Evolutionary conservation across 2,113 vertebrate species (phyloP), one percentile per base, ranked within the genome.

Genomic region (Rhabdomys dilectus): DNA sequence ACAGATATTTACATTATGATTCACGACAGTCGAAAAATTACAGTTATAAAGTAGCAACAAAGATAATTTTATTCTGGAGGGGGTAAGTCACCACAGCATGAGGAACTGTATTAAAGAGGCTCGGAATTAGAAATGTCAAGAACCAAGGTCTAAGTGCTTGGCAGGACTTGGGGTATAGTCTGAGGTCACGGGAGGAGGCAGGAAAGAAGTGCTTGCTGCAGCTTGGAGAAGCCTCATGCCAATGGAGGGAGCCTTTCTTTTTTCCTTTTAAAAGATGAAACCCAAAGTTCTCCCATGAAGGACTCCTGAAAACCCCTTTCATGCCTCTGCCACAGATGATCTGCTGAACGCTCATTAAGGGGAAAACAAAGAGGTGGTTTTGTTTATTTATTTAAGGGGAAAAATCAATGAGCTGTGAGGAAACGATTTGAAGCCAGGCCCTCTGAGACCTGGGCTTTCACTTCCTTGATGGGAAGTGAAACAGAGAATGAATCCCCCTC

Each of bases 401-500:
- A 98, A 98, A 98, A 97, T 97, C 98, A 98, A 98, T 97, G 97
- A 98, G 89, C 97, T 98, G 97, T 98, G 97, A 98, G 97, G 95
- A 97, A 96, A 96, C 94, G 97, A 98, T 98, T 97, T 98, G 98
- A 98, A 97, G 98, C 97, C 98, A 98, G 97, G 97, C 94, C 97
- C 89, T 98, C 94, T 2, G 9, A 98, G 97, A 98, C 96, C 97
- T 98, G 94, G 97, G 84, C 98, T 99, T 99, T 99, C 98, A 98
- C 98, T 98, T 99, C 99, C 98, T 98, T 98, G 98, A 98, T 98
- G 94, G 97, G 97, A 99, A 98, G 97, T 96, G 98, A 98, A 99
- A 99, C 97, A 98, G 98, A 98, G 99, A 99, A 98, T 98, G 97
- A 98, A 98, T 98, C 98, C 98, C 98, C 98, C 97, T 98, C 98